Base-by-base conservation (phyloP, 2,113 vertebrate species). In the Theristicus caerulescens region DNA sequence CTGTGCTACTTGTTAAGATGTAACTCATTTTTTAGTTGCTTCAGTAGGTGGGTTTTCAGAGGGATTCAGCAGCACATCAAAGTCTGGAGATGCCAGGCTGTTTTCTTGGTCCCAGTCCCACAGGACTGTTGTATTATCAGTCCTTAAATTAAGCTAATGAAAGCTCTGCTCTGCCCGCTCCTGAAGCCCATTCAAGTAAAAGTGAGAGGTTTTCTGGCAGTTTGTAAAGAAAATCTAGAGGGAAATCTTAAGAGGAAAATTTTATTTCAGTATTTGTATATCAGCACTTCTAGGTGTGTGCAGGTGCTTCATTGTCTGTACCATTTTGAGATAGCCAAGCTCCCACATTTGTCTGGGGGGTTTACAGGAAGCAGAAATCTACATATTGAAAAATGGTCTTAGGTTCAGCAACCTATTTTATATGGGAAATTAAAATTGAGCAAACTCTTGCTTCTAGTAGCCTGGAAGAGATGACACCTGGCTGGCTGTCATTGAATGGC, bases 401-500 rank as follows among this genome's bases (percentile, higher is more conserved):
- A 38, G n/a, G 27, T 25, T 74, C 36, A 62, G 22, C 32, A 44
- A 34, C 32, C n/a, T 34, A 1, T 55, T 61, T 80, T 82, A 34
- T 11, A 18, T 40, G 47, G 15, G 34, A 67, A 64, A 46, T 47
- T 11, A 69, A 83, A 80, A 52, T 15, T n/a, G 29, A 44, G 42
- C 6, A 11, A 78, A 52, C n/a, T 31, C 25, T 69, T 83, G 38
- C 7, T 94, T 59, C 26, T 78, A 3, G 21, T 51, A 55, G 18
- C 32, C 27, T 52, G 49, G 29, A 51, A 20, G n/a, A 57, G 25
- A 46, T 32, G 34, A 58, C 18, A 74, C 17, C 11, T 25, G 6
- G 9, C 16, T 0, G 2, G 6, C 15, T 42, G 22, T 47, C 29
- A 24, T 1, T 42, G 55, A 64, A 36, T 24, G 15, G 9, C 44